phyloP scores from a whole-genome alignment of 2,113 vertebrate species.

The Sardina pilchardus region DNA sequence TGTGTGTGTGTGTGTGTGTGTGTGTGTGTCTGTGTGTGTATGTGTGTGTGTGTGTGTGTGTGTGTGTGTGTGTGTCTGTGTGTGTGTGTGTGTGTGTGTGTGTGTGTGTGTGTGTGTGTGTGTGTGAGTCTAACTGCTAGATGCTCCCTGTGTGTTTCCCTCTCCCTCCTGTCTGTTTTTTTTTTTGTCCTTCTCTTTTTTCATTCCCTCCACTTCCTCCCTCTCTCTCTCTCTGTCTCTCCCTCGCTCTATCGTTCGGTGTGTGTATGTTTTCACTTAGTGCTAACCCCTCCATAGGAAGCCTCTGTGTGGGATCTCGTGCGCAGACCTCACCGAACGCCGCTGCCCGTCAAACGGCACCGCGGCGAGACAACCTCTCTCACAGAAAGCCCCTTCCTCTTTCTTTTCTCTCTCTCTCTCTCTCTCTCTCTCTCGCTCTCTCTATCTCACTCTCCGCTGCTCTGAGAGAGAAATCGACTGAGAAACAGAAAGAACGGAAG shows the following conservation, averaged over 20 bases:
- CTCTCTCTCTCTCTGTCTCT: not conserved
- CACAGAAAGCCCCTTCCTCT: not conserved
- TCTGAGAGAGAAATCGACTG: not conserved
- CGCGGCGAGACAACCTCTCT: not conserved
- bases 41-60: conserved; percentile 7
- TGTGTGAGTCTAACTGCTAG: not conserved
- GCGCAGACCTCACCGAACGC: not conserved
- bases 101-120: not conserved
- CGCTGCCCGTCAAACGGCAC: not conserved
- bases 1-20: not conserved
- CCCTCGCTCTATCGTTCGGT: conserved; percentile 28
- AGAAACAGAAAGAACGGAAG: not conserved
- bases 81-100: conserved; percentile 13
- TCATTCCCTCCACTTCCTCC: not conserved
- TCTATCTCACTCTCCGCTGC: not conserved
- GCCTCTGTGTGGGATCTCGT: not conserved
- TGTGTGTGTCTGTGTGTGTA: not conserved
- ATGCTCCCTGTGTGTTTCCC: not conserved
- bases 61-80: not conserved
- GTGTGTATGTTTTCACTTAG: conserved; percentile 14
- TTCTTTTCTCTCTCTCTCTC: not conserved
- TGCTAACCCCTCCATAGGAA: not conserved
- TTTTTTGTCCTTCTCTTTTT: not conserved
- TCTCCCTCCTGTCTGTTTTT: not conserved
- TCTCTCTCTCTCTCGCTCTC: not conserved